Base-by-base conservation (phyloP, 2,888 invertebrate genomes). In the Cepaea hortensis region DNA sequence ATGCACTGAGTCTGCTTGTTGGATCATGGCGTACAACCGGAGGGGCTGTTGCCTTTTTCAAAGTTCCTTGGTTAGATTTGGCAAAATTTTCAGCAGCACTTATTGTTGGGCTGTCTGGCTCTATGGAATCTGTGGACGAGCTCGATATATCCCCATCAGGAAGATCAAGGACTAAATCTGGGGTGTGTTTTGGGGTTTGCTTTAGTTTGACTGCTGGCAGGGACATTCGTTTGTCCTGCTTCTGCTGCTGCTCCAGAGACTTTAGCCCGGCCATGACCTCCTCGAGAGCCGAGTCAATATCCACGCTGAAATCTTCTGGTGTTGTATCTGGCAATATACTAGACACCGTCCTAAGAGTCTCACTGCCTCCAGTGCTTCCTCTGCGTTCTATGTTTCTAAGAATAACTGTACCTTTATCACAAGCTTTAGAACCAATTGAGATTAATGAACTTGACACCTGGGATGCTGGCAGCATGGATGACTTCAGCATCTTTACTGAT, bases 11-110 rank as follows among this genome's bases (percentile, higher is more conserved):
- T 48, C 89, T 65, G 84, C 85, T 89, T 77, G 76, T 20, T 0
- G 72, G 50, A 18, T 86, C 86, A 61, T 86, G 86, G 7, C 76
- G 82, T 46, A 62, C 76, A n/a, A 62, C 61, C 11, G 72, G 55
- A 70, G 86, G 84, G 77, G 91, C 91, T 91, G 90, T 11, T 91
- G 91, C 55, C 92, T 97, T 97, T 93, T 97, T 97, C 85, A 97
- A 94, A 0, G 97, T 97, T 90, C 96, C 96, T 94, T 97, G 97
- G 92, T 97, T 97, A 90, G 96, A 96, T 91, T 96, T 96, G 82
- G 97, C 97, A 93, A 97, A 97, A 62, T 96, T 95, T 92, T 97
- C 97, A 0, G 97, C 97, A 0, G 96, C 96, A 87, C 96, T 96
- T 75, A 92, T 89, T 20, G 91, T 91, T 65, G 93, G 92, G 89